Conservation (phyloP, 2,113 vertebrate genomes). For the Crocuta crocuta region DNA sequence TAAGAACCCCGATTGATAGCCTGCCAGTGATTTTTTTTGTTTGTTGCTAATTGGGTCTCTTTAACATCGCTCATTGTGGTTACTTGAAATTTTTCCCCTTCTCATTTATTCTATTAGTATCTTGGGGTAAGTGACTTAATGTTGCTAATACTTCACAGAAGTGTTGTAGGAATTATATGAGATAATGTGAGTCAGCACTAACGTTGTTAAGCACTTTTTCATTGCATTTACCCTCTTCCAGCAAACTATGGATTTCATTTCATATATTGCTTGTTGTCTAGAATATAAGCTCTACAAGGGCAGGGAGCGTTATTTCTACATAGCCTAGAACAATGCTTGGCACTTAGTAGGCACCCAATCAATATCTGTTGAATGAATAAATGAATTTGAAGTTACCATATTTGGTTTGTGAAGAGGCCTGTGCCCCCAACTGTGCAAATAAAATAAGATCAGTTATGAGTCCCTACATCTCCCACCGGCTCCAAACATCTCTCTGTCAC, state of each 20-base stretch:
- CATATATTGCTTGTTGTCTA: not conserved
- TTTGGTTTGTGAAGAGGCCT: slow-evolving; percentile 15
- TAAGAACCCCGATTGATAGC: not conserved
- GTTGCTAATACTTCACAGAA: not conserved
- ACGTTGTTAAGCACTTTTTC: not conserved
- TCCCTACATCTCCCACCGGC: not conserved
- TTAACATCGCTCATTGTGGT: not conserved
- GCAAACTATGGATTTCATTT: not conserved
- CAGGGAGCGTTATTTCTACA: not conserved
- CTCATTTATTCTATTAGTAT: slow-evolving; percentile 20
- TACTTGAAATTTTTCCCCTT: slow-evolving; percentile 25
- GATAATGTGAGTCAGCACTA: not conserved
- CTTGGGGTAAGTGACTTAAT: not conserved
- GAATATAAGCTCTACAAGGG: not conserved
- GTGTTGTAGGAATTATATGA: not conserved
- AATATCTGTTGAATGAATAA: not conserved
- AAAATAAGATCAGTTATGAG: not conserved
- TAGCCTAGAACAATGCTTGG: not conserved
- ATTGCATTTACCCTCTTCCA: not conserved
- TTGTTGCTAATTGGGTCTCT: not conserved
- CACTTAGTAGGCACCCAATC: not conserved
- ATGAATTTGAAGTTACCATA: not conserved
- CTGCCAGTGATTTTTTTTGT: not conserved
- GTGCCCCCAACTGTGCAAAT: not conserved
- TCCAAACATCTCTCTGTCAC: not conserved